Evolutionary conservation across 2,888 invertebrate genomes (phyloP).

Genomic region (Dicyrtoma fusca): DNA sequence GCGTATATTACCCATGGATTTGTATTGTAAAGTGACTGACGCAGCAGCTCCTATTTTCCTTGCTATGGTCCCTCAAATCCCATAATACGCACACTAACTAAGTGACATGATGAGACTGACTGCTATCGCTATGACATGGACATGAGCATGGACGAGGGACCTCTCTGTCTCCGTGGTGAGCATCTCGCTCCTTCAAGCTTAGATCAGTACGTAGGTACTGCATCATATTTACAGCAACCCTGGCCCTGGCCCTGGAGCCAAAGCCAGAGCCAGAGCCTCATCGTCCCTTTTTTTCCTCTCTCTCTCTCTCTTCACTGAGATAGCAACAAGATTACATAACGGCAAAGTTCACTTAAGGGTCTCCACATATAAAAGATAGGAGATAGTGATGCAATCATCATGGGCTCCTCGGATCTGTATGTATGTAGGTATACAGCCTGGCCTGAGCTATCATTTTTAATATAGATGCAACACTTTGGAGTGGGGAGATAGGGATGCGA

Average conservation of each 20-base stretch:
- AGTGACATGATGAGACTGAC: constrained; percentile 19
- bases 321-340: constrained; percentile 14
- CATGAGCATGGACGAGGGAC: not conserved
- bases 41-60: no score
- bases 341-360: constrained; percentile 5
- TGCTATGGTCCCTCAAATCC: not conserved
- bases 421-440: not conserved
- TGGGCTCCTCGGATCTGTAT: not conserved
- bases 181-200: not conserved
- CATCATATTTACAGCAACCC: not conserved
- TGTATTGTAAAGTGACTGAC: no score
- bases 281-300: not conserved
- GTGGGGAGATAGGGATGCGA: not conserved
- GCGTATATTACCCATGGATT: no score
- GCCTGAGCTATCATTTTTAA: constrained; percentile 7
- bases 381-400: constrained; percentile 1
- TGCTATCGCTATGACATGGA: constrained; percentile 7
- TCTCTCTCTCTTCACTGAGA: not conserved
- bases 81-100: constrained; percentile 8
- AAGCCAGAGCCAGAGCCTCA: not conserved
- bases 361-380: not conserved
- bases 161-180: not conserved
- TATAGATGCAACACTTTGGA: not conserved
- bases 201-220: not conserved
- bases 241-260: no score